phyloP scores from a whole-genome alignment of 2,797 vertebrate species.

The Oreochromis grahami region DNA sequence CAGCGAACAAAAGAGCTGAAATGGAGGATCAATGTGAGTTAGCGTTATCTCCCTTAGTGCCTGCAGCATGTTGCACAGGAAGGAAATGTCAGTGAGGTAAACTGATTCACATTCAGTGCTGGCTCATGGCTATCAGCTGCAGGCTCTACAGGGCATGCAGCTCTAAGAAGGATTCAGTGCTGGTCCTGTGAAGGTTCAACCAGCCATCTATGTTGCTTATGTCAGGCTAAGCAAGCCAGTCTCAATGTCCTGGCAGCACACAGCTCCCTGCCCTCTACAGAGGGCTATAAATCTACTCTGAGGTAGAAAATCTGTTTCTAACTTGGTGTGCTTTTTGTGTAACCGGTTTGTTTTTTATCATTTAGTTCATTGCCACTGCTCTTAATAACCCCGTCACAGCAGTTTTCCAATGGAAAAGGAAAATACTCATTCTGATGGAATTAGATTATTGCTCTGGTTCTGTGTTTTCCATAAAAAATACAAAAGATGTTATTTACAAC shows the following conservation, averaged over 20 bases:
- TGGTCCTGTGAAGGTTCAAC: not conserved
- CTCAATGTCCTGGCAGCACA: not conserved
- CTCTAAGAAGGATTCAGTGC: not conserved
- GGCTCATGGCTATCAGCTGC: not conserved
- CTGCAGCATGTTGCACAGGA: conserved; percentile 17
- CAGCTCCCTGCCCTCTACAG: not conserved
- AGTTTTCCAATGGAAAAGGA: not conserved
- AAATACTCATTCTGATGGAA: not conserved
- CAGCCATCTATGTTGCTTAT: not conserved
- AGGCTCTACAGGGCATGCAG: not conserved
- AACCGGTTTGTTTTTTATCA: not conserved
- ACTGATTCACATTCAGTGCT: conserved; percentile 35
- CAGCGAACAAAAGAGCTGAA: conserved; percentile 56
- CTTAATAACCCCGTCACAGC: not conserved
- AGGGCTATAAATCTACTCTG: not conserved
- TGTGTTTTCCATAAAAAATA: not conserved
- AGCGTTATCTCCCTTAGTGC: conserved; percentile 52
- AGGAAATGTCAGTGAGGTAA: conserved; percentile 27
- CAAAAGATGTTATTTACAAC: not conserved
- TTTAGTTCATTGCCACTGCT: not conserved
- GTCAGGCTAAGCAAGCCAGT: not conserved
- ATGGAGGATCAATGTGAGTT: conserved; percentile 62
- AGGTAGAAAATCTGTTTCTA: not conserved
- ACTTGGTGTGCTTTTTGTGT: not conserved
- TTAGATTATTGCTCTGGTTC: not conserved